Conservation (phyloP, 2,888 invertebrate genomes). For the Ormyrus pomaceus region DNA sequence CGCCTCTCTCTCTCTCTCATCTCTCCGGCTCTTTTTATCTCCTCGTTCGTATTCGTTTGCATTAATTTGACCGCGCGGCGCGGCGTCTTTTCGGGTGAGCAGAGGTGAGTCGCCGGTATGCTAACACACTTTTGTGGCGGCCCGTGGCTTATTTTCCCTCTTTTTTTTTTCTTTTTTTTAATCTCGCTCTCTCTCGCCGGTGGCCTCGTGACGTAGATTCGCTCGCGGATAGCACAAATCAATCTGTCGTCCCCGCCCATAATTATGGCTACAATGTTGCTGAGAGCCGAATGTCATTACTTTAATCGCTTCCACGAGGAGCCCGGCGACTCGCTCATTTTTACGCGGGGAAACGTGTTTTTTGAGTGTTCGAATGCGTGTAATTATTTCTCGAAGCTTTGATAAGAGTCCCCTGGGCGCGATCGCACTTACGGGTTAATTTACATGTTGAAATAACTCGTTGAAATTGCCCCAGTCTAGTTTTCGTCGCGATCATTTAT, state of each 20-base stretch:
- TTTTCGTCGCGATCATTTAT: too few relatives aligned
- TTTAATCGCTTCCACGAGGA: conserved; percentile 34
- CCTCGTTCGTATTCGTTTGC: too few relatives aligned
- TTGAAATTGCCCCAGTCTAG: too few relatives aligned
- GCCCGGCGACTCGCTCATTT: conserved; percentile 10
- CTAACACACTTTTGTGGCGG: background rate
- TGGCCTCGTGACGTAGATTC: background rate
- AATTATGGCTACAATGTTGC: conserved; percentile 33
- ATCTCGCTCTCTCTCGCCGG: background rate
- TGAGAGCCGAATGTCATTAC: conserved; percentile 16
- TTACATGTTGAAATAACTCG: too few relatives aligned
- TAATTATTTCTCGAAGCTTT: conserved; percentile 22
- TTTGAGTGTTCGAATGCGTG: background rate
- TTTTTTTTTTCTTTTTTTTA: conserved; percentile 25
- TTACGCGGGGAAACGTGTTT: background rate
- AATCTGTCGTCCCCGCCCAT: conserved; percentile 32
- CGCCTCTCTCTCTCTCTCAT: too few relatives aligned
- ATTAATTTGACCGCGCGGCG: too few relatives aligned
- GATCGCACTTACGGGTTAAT: too few relatives aligned
- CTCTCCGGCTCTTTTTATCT: too few relatives aligned
- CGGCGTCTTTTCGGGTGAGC: too few relatives aligned
- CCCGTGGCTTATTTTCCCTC: background rate
- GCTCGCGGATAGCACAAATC: conserved; percentile 31
- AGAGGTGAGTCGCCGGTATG: too few relatives aligned
- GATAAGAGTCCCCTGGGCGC: too few relatives aligned